Evolutionary conservation across 2,113 vertebrate species (phyloP).

Genomic region (Cariama cristata): DNA sequence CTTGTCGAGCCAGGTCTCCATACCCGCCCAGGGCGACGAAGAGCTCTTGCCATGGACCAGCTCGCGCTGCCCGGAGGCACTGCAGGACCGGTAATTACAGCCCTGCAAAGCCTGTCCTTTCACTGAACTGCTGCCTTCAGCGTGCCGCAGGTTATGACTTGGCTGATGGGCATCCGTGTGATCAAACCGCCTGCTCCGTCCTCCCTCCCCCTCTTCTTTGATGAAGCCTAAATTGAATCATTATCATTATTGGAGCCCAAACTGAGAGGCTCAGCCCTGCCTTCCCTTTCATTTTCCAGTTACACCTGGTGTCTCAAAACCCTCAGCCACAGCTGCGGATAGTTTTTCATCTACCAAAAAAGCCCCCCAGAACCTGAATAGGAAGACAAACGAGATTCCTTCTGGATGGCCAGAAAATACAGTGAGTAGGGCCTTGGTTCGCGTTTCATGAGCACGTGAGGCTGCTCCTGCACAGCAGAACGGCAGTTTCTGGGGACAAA

Average conservation of each 20-base stretch:
- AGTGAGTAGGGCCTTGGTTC: neutral
- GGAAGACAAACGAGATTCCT: neutral
- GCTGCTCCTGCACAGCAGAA: neutral
- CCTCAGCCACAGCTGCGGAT: neutral
- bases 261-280: neutral
- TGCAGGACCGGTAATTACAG: neutral
- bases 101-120: neutral
- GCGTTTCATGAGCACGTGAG: rapidly evolving
- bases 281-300: neutral
- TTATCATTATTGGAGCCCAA: neutral
- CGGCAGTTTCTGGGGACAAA: neutral
- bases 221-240: neutral
- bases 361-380: rapidly evolving
- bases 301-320: neutral
- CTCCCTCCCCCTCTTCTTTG: neutral
- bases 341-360: neutral
- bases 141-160: neutral
- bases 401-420: neutral
- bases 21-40: neutral
- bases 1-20: neutral
- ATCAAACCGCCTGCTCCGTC: neutral
- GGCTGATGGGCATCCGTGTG: neutral
- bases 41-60: neutral
- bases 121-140: neutral
- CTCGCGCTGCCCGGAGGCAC: neutral